Base-by-base conservation (phyloP, 2,888 invertebrate genomes). In the Conus canariensis region DNA sequence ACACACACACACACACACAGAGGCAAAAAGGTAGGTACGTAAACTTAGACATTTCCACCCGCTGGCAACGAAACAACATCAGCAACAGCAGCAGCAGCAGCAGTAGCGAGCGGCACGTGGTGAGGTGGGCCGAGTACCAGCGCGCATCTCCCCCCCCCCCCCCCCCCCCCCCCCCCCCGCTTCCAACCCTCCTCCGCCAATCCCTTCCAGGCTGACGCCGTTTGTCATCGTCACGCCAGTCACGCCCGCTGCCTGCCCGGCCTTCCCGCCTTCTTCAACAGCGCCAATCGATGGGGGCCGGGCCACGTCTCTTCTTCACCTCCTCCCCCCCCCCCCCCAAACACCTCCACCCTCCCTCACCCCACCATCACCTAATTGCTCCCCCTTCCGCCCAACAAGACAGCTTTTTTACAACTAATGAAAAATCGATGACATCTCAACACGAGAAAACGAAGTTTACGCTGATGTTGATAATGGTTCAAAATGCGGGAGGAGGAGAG, bases 361-460 rank as follows among this genome's bases (percentile, higher is more conserved):
- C 74, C n/a, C 74, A n/a, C 74, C 70, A 16, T 22, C 70, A 7
- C 77, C 89, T 89, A 89, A 89, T 89, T 89, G 89, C 70, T 85
- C 85, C 89, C 45, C 89, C 89, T 89, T 89, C 89, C 89, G 89
- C 85, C 70, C 70, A 89, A 89, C 89, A 89, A 89, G 89, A 56
- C 89, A n/a, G 89, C 85, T 89, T 89, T 45, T 89, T 89, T 85
- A 77, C 89, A 70, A 45, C 85, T 89, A 89, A 89, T 89, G 85
- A 89, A 89, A 89, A 89, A 89, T 89, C 89, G 85, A 89, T 85
- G 85, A 85, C 89, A 89, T 85, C 89, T 89, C 89, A 89, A 89
- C 89, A 89, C 85, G 85, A 85, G 89, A 85, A 89, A 89, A 89
- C 89, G 74, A 85, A 89, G 85, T 89, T 89, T 89, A 89, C 89